These are phyloP conservation scores for Hozukius guyotensis DNA, from an alignment of 2,797 vertebrate genomes.

Conservation along the genomic window DNA sequence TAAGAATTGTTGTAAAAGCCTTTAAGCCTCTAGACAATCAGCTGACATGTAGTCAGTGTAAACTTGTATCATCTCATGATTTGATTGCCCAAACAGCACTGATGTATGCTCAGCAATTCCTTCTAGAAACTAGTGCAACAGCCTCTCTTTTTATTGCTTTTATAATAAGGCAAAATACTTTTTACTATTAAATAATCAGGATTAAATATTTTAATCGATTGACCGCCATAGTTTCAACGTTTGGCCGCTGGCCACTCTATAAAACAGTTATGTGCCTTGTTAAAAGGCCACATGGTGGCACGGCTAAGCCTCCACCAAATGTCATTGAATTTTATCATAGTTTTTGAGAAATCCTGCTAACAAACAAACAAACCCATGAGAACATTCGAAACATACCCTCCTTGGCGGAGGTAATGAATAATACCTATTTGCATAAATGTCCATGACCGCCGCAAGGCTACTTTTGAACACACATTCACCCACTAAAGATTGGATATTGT, in stretches of 20 bases:
- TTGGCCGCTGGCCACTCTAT: too few species aligned
- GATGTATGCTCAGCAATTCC: background rate
- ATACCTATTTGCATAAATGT: background rate
- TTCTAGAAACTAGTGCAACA: background rate
- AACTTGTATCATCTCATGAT: background rate
- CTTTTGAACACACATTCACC: background rate
- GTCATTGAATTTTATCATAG: background rate
- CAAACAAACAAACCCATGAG: background rate
- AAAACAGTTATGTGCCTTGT: fast-evolving
- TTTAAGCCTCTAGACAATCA: background rate
- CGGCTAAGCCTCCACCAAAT: too few species aligned
- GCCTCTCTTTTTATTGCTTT: background rate
- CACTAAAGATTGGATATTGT: background rate
- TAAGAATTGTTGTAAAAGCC: background rate
- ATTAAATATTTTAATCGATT: too few species aligned
- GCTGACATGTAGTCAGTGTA: background rate
- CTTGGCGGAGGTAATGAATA: background rate
- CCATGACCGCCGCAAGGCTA: background rate
- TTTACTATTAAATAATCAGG: too few species aligned
- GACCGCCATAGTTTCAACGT: too few species aligned
- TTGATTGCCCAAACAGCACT: background rate
- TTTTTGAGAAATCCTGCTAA: background rate
- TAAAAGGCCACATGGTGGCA: too few species aligned
- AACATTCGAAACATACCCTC: background rate
- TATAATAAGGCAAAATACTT: background rate